Evolutionary conservation across 1,140 invertebrate species (phyloP), one percentile per base, ranked within the genome.

Genomic region (Nephila pilipes): DNA sequence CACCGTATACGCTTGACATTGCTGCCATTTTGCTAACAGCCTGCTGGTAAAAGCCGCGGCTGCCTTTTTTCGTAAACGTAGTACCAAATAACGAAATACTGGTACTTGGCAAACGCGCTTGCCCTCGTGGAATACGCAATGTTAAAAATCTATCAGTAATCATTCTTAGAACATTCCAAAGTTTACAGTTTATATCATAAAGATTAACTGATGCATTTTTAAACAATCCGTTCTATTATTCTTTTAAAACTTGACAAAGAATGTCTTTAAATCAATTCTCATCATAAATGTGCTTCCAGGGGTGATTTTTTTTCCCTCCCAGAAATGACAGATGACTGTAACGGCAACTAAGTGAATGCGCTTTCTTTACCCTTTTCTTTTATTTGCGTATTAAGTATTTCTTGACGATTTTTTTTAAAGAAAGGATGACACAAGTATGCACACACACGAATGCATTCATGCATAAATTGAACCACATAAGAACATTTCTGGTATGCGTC

Each of bases 181-280:
- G 29, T 32, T 36, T 29, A 36, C 29, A 75, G 25, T 75, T 75
- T 75, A 75, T 75, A 25, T 75, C 29, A 75, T 32, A 29, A 75
- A 75, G 65, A 75, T 75, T 75, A 75, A 75, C n/a, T 75, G 65
- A 75, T 32, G 25, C 65, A 16, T 75, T 75, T 58, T 75, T 75
- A 75, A 75, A 32, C 29, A 75, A 75, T 75, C n/a, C 65, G 29
- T 75, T 75, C 65, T 18, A 32, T 75, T 29, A 75, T 25, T 36
- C 29, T 32, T 75, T 25, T 18, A 25, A 18, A 75, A 29, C n/a
- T n/a, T 10, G 60, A 36, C 29, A 75, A 75, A 20, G 29, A 75
- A 32, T 12, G 29, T 32, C 65, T 75, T 75, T 75, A 75, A 75
- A 75, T 75, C 65, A 32, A 75, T 32, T 75, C n/a, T 75, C 65